These are phyloP conservation scores for Batillaria attramentaria DNA, from an alignment of 1,140 invertebrate species.

Conservation along the genomic window DNA sequence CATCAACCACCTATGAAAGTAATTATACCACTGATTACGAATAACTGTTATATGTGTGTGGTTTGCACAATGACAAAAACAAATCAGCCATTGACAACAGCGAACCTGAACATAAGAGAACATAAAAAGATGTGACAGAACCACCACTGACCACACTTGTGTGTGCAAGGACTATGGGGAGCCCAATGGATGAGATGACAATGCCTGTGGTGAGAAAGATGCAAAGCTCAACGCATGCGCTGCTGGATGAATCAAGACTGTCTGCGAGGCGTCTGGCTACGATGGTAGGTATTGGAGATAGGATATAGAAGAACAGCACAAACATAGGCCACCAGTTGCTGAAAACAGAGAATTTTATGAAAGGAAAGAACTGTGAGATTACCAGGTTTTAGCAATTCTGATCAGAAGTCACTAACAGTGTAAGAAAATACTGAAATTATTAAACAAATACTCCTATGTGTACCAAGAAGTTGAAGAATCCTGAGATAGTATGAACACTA, in stretches of 20 bases:
- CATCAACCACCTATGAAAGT: background rate
- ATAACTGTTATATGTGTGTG: background rate
- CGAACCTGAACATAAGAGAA: background rate
- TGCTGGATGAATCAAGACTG: slow-evolving; percentile 78
- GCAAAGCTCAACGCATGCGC: slow-evolving; percentile 88
- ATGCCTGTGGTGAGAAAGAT: slow-evolving; percentile 96
- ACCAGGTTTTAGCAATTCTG: too few relatives aligned
- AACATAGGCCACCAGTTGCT: slow-evolving; percentile 98
- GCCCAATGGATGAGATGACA: slow-evolving; percentile 91
- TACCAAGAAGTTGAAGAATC: too few relatives aligned
- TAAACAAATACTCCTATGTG: too few relatives aligned
- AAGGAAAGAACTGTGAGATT: background rate
- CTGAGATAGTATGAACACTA: too few relatives aligned
- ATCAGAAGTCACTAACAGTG: too few relatives aligned
- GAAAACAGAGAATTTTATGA: slow-evolving; percentile 58
- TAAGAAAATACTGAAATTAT: too few relatives aligned
- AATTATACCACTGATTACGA: background rate
- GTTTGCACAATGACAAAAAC: background rate
- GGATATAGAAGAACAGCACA: slow-evolving; percentile 93
- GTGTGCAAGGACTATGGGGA: slow-evolving; percentile 93
- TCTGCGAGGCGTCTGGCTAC: slow-evolving; percentile 85
- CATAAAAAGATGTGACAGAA: background rate
- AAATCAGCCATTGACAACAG: background rate
- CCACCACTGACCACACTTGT: slow-evolving; percentile 77
- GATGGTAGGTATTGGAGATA: slow-evolving; percentile 92